Evolutionary conservation across 2,113 vertebrate genomes (phyloP).

Genomic region (Psephotus haematonotus): DNA sequence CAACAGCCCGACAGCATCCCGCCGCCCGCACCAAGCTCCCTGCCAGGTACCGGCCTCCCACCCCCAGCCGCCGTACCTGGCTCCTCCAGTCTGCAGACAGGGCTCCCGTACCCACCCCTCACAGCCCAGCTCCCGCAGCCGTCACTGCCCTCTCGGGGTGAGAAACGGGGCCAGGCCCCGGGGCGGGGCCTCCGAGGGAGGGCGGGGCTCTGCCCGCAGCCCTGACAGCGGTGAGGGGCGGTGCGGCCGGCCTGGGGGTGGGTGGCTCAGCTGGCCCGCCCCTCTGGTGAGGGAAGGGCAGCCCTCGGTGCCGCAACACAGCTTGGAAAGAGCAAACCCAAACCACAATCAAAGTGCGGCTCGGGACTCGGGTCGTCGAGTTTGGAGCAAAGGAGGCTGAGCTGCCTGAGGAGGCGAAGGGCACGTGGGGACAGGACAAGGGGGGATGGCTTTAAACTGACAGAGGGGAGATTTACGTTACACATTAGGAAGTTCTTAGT

Average conservation of each 20-base stretch:
- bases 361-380: rapidly evolving
- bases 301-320: rapidly evolving
- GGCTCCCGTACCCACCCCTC: rapidly evolving
- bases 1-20: neutral
- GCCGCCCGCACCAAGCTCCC: neutral
- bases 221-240: neutral
- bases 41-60: neutral
- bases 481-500: rapidly evolving
- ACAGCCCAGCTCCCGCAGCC: rapidly evolving
- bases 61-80: neutral
- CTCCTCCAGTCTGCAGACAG: neutral
- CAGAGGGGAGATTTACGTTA: neutral
- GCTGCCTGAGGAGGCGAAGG: neutral
- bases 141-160: rapidly evolving
- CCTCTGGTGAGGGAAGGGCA: neutral
- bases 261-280: neutral
- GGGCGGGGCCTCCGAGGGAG: neutral
- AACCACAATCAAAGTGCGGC: rapidly evolving
- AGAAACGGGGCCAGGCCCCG: neutral
- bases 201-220: too few relatives aligned
- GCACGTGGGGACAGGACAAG: rapidly evolving
- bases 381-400: neutral
- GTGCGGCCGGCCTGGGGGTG: neutral
- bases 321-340: rapidly evolving
- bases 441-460: neutral